These are phyloP conservation scores for Drosophila falleni DNA, from an alignment of 2,888 invertebrate genomes.

Conservation along the genomic window DNA sequence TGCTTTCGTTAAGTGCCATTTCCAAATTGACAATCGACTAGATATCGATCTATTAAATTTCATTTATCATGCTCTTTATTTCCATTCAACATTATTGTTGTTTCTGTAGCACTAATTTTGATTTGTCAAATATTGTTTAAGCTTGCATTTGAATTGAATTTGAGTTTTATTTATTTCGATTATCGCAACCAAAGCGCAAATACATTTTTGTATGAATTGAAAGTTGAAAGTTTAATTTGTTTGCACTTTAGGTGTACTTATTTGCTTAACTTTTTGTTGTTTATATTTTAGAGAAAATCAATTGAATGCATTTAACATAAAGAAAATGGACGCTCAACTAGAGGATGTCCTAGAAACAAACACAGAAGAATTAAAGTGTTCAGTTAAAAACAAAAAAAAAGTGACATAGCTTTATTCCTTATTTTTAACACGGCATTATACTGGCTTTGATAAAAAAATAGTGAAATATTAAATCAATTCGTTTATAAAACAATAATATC, in stretches of 20 bases:
- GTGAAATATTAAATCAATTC: too few relatives aligned
- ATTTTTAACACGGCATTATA: too few relatives aligned
- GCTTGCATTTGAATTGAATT: conserved; percentile 17
- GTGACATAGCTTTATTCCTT: too few relatives aligned
- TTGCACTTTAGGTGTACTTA: background rate
- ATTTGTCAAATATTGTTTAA: conserved; percentile 22
- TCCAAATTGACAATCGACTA: conserved; percentile 10
- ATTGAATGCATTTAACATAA: background rate
- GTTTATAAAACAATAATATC: too few relatives aligned
- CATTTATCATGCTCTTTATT: conserved; percentile 32
- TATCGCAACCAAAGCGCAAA: conserved; percentile 18
- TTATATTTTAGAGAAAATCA: conserved; percentile 1
- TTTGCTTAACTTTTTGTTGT: conserved; percentile 3
- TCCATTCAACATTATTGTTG: conserved; percentile 4
- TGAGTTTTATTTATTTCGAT: conserved; percentile 37
- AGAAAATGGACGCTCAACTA: background rate
- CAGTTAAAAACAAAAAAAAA: too few relatives aligned
- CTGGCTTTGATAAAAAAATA: too few relatives aligned
- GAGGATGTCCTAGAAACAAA: background rate
- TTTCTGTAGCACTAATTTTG: conserved; percentile 1
- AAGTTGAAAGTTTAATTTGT: background rate
- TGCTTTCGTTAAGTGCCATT: conserved; percentile 28
- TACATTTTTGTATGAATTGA: background rate
- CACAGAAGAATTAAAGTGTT: too few relatives aligned
- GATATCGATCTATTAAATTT: conserved; percentile 31